phyloP scores from a whole-genome alignment of 2,113 vertebrate genomes.

The Chascanopsetta lugubris region DNA sequence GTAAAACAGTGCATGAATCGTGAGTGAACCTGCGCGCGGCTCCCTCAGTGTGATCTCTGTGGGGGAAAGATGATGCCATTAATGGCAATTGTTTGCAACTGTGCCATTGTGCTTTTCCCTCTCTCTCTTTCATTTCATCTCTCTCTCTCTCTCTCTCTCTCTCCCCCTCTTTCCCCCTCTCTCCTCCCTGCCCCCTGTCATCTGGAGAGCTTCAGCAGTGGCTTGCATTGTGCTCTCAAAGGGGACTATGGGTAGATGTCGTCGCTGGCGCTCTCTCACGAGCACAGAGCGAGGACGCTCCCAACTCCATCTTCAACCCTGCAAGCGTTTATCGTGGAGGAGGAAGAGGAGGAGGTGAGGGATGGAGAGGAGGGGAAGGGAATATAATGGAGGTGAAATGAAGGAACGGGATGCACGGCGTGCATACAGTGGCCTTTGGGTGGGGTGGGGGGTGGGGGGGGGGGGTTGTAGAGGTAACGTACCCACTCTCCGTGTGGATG shows the following conservation, averaged over 20 bases:
- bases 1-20: conserved; percentile 47
- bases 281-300: conserved; percentile 38
- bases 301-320: conserved; percentile 79
- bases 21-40: conserved; percentile 31
- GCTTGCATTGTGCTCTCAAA: conserved; percentile 40
- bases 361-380: conserved; percentile 28
- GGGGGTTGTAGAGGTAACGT: conserved; percentile 13
- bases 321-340: conserved; percentile 56
- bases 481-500: conserved; percentile 40
- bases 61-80: conserved; percentile 73
- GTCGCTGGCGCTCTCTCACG: conserved; percentile 33
- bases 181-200: conserved; percentile 34
- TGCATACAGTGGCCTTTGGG: not conserved
- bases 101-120: conserved; percentile 48
- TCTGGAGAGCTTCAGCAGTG: conserved; percentile 18
- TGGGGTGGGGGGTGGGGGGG: conserved; percentile 9
- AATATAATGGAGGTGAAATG: conserved; percentile 11
- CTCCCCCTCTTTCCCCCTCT: not conserved
- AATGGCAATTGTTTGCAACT: conserved; percentile 68
- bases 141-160: no score
- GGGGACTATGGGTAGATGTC: conserved; percentile 41
- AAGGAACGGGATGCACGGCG: not conserved
- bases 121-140: conserved; percentile 47
- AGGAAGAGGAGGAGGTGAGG: conserved; percentile 19
- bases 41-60: conserved; percentile 47